Conservation (phyloP, 2,888 invertebrate genomes). For the Drosophila rubida region DNA sequence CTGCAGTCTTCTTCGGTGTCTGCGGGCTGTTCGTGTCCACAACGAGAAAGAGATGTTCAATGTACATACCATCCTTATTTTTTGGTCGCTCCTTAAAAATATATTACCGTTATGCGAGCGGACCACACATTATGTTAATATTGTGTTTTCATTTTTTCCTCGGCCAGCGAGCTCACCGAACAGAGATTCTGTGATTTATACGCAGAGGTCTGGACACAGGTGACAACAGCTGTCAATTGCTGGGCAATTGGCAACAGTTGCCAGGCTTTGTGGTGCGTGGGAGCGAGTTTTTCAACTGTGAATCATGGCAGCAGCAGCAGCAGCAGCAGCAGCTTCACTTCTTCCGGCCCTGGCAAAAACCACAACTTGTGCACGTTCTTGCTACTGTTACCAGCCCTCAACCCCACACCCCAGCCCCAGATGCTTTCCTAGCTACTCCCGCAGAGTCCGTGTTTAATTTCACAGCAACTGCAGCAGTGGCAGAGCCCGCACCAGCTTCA, state of each 20-base stretch:
- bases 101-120: constrained; percentile 82
- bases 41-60: not conserved
- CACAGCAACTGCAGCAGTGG: constrained; percentile 49
- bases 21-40: constrained; percentile 58
- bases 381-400: not conserved
- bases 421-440: constrained; percentile 16
- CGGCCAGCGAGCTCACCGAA: constrained; percentile 18
- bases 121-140: constrained; percentile 75
- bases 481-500: constrained; percentile 19
- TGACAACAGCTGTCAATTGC: constrained; percentile 70
- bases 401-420: not conserved
- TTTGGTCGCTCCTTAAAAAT: constrained; percentile 48
- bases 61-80: not conserved
- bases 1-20: constrained; percentile 36
- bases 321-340: constrained; percentile 7
- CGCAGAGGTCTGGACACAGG: constrained; percentile 58
- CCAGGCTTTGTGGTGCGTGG: constrained; percentile 13
- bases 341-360: constrained; percentile 58
- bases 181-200: constrained; percentile 61
- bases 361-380: constrained; percentile 81
- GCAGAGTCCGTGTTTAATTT: constrained; percentile 60
- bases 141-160: constrained; percentile 1
- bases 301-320: constrained; percentile 13
- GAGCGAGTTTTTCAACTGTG: not conserved
- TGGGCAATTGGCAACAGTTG: constrained; percentile 50